phyloP scores from a whole-genome alignment of 1,140 invertebrate species.

The Diprion similis region DNA sequence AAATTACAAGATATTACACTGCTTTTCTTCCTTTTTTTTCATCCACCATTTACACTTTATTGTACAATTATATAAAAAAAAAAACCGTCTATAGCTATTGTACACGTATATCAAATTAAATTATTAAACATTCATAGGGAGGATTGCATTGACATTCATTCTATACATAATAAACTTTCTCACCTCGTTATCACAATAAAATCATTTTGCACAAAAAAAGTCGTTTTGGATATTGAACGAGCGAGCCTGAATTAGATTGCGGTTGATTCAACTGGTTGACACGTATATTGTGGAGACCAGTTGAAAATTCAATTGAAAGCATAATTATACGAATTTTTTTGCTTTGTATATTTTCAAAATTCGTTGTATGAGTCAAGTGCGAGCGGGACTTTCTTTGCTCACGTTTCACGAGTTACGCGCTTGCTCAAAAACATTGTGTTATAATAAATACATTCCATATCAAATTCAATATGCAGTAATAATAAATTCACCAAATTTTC shows the following conservation, averaged over 20 bases:
- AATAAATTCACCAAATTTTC: not conserved
- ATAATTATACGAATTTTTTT: not conserved
- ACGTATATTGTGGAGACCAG: not conserved
- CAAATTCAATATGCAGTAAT: not conserved
- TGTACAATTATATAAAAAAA: slow-evolving; percentile 5
- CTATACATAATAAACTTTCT: slow-evolving; percentile 2
- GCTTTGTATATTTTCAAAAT: not conserved
- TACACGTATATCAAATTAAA: not conserved
- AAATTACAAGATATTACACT: too few relatives aligned
- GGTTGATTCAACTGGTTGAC: not conserved
- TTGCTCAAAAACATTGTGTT: not conserved
- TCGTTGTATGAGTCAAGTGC: too few relatives aligned
- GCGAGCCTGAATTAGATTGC: not conserved
- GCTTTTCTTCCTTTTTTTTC: not conserved
- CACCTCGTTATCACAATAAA: slow-evolving; percentile 3
- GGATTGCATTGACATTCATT: not conserved
- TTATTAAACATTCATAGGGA: not conserved
- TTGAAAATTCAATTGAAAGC: not conserved
- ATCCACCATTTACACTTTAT: not conserved
- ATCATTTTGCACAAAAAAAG: not conserved
- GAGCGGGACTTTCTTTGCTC: not conserved
- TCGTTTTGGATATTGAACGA: not conserved
- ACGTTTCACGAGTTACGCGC: not conserved
- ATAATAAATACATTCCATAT: not conserved
- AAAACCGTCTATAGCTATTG: not conserved